Base-by-base conservation (phyloP, 2,888 invertebrate species). In the Eristalis pertinax region DNA sequence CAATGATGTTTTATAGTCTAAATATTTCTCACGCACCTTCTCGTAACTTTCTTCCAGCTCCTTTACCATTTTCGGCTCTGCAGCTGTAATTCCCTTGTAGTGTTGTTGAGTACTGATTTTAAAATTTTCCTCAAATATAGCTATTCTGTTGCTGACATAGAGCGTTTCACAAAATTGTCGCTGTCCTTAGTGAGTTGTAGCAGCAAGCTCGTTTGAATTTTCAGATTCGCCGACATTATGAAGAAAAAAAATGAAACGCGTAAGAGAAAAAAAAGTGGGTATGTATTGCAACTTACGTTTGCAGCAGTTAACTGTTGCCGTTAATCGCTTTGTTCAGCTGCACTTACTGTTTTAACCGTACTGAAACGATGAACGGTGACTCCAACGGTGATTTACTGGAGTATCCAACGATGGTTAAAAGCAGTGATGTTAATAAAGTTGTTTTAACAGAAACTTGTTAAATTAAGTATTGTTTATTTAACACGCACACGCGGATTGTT, bases 171-270 rank as follows among this genome's bases (percentile, higher is more conserved):
- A 1, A 50, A 50, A 50, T 50, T 50, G 11, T 50, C 50, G 50
- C n/a, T 50, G 8, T 50, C 50, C 50, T 29, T 62, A 26, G 15
- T 15, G 4, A 62, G 11, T 62, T 62, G 62, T 62, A 26, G 24
- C 15, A 62, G 62, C 62, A 62, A 29, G 62, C 62, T 62, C 62
- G 7, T 35, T 64, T 64, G 63, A 32, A 35, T 32, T 64, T 64
- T 64, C 63, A 64, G 11, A n/a, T 10, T 32, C 63, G 63, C 26
- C 35, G 35, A 64, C 35, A 64, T 64, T 29, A 19, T 64, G 19
- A 35, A 64, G 2, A n/a, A 64, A 32, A 64, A 24, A 58, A 58
- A 24, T 10, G 3, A 58, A 58, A 22, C 58, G 58, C 58, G 24
- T 58, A 58, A 58, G 58, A 58, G 58, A 58, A 58, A 58, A 58